Evolutionary conservation across 30 jellyfish, hydroid and myxozoan genomes (phyloP), one percentile per base, ranked within the genome.

Genomic region (Aurelia aurita): DNA sequence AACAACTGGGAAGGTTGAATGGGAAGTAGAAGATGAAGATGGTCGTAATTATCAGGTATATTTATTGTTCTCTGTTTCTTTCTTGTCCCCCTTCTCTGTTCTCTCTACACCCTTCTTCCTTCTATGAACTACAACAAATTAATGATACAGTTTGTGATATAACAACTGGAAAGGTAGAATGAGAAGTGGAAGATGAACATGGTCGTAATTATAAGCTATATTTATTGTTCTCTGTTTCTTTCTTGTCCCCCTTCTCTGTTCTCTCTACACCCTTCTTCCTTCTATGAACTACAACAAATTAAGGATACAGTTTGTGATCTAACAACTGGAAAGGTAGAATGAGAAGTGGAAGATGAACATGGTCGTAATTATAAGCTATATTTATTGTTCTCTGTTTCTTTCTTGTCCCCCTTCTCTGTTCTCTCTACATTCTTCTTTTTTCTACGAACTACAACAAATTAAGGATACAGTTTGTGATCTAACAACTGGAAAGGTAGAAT

Each of bases 251-350:
- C 20, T 67, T 46, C 64, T 27, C 51, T 39, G 43, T 5, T 2
- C 43, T 5, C n/a, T n/a, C n/a, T n/a, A n/a, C n/a, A n/a, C n/a
- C n/a, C n/a, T n/a, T n/a, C n/a, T n/a, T n/a, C n/a, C n/a, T n/a
- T n/a, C n/a, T n/a, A n/a, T n/a, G n/a, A n/a, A n/a, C n/a, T n/a
- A n/a, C n/a, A n/a, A n/a, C n/a, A n/a, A n/a, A n/a, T n/a, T n/a
- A n/a, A n/a, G n/a, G n/a, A n/a, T n/a, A n/a, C 93, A n/a, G 85
- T 91, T 21, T 91, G 92, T 90, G 87, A 77, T 59, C 47, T 82
- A 25, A 58, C 85, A 27, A 84, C 55, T 70, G 90, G 85, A 7
- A 58, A 69, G 45, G 58, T 70, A 61, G 86, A 57, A 44, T 79
- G 86, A 87, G 77, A 70, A 47, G 43, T 91, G 2, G 31, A n/a